Evolutionary conservation across 2,888 invertebrate genomes (phyloP), one percentile per base, ranked within the genome.

Genomic region (Zele albiditarsus): DNA sequence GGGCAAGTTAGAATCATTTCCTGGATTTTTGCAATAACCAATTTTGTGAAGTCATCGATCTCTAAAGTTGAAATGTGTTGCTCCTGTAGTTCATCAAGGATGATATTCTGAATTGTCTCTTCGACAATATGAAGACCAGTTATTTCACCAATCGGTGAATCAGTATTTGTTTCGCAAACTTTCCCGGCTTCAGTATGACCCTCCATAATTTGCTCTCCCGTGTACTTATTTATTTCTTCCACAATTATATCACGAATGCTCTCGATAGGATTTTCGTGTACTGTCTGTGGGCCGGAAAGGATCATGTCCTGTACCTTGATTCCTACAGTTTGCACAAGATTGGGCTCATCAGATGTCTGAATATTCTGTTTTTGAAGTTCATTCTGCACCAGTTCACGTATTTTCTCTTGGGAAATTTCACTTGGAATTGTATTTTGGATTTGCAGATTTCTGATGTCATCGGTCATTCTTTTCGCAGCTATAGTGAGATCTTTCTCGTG

Each of bases 231-330:
- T 5, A 73, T 27, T 68, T 71, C 60, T 60, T 53, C 72, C n/a
- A 42, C 46, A 8, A 63, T 49, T 53, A 66, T 69, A 57, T 75
- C 73, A 16, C 60, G 72, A 4, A 73, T 20, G 71, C 25, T 71
- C 71, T 78, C 69, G 8, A 76, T 16, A 12, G 68, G 60, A 71
- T 81, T 76, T 5, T 80, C 72, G 16, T 82, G 80, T 23, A 58
- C 73, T 31, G 68, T 28, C 6, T 76, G 73, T 42, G 78, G 78
- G 28, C 80, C 78, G 38, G 82, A 76, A 0, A 82, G 80, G 42
- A 83, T 77, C 77, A 80, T 65, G 79, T 80, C 75, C 76, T 82
- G 57, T 78, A 80, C 67, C 76, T 80, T 72, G 78, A 77, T 65
- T 53, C 65, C 68, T 28, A 75, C 58, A 12, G 69, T 49, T 12